Conservation (phyloP, 1,140 invertebrate species). For the Listronotus bonariensis region DNA sequence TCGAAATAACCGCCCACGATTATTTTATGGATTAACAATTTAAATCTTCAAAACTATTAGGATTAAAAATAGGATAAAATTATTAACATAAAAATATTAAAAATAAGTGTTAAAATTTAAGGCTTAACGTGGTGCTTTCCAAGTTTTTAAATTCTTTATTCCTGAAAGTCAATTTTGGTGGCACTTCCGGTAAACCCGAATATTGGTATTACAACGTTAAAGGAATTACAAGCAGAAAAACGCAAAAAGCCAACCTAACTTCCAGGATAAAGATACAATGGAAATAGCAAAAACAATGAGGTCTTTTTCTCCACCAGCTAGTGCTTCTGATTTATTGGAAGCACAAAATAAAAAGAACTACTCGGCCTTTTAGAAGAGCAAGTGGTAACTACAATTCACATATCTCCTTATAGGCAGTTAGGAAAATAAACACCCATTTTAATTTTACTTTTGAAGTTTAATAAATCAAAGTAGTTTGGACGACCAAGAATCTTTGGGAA, state of each 20-base stretch:
- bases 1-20: no score
- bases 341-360: slow-evolving; percentile 78
- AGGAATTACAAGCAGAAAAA: slow-evolving; percentile 55
- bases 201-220: no score
- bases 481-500: slow-evolving; percentile 75
- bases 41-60: no score
- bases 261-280: slow-evolving; percentile 89
- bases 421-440: neutral
- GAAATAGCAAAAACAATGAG: slow-evolving; percentile 92
- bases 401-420: neutral
- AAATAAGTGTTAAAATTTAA: no score
- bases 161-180: no score
- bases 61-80: no score
- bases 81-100: no score
- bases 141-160: no score
- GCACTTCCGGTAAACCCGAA: no score
- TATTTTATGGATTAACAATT: no score
- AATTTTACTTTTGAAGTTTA: slow-evolving; percentile 65
- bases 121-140: no score
- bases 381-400: slow-evolving; percentile 30
- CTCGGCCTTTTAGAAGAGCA: slow-evolving; percentile 66
- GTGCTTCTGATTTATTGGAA: slow-evolving; percentile 89
- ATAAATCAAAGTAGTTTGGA: slow-evolving; percentile 94
- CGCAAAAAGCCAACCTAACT: slow-evolving; percentile 72
- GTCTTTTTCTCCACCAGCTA: slow-evolving; percentile 92